Conservation (phyloP, 2,113 vertebrate genomes). For the Turdus rufiventris region DNA sequence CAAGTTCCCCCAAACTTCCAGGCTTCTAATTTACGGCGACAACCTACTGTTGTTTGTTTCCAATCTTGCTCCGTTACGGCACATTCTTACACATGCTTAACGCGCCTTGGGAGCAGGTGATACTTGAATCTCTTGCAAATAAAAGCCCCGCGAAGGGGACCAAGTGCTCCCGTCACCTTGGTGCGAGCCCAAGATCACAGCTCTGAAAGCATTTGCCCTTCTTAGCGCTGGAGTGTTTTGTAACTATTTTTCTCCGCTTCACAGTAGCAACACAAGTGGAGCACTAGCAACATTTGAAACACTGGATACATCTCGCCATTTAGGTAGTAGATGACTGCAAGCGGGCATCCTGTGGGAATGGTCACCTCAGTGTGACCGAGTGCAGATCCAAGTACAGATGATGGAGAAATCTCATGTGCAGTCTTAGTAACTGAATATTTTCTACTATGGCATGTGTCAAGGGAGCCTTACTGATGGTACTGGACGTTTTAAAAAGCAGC, state of each 20-base stretch:
- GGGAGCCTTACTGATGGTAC: rapidly evolving
- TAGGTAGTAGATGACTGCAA: not conserved
- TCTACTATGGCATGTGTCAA: not conserved
- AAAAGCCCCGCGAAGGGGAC: not conserved
- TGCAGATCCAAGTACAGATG: not conserved
- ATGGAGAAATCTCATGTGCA: not conserved
- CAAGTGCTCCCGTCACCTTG: not conserved
- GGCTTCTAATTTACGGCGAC: not conserved
- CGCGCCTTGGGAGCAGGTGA: not conserved
- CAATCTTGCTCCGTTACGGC: not conserved
- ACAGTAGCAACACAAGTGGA: rapidly evolving
- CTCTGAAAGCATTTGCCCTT: not conserved
- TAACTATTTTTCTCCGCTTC: not conserved
- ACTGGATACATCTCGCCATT: rapidly evolving
- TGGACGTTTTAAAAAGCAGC: not conserved
- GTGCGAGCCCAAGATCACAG: not conserved
- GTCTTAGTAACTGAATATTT: not conserved
- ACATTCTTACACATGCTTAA: not conserved
- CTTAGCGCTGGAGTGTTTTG: not conserved
- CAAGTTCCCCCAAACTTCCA: not conserved
- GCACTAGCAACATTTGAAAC: not conserved
- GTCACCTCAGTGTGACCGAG: not conserved
- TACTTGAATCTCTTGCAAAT: not conserved
- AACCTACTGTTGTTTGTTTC: not conserved
- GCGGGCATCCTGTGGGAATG: not conserved